Conservation (phyloP, 2,888 invertebrate genomes). For the Zeuzera pyrina region DNA sequence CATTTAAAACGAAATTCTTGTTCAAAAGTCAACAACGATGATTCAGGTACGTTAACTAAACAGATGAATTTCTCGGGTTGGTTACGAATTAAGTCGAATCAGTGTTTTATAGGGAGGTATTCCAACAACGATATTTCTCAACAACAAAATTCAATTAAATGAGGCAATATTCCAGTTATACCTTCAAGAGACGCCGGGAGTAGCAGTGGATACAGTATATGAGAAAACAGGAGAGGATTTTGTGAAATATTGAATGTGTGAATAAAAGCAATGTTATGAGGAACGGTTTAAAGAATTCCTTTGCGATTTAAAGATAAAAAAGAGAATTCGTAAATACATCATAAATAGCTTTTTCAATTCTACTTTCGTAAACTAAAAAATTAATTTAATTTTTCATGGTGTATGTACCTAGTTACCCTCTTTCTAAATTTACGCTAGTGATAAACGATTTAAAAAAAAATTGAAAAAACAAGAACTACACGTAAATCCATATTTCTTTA, state of each 20-base stretch:
- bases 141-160: slow-evolving; percentile 31
- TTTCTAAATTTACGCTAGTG: too few relatives aligned
- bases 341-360: too few relatives aligned
- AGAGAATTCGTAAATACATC: slow-evolving; percentile 14
- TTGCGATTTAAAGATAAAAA: slow-evolving; percentile 25
- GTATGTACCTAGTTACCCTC: too few relatives aligned
- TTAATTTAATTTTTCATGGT: too few relatives aligned
- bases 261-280: slow-evolving; percentile 17
- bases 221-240: slow-evolving; percentile 14
- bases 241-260: slow-evolving; percentile 8
- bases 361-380: too few relatives aligned
- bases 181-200: slow-evolving; percentile 14
- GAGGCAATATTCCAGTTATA: slow-evolving; percentile 28
- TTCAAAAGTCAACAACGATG: slow-evolving; percentile 10
- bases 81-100: slow-evolving; percentile 22
- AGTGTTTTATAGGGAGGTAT: slow-evolving; percentile 22
- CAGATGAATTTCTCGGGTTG: slow-evolving; percentile 26
- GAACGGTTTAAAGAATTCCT: slow-evolving; percentile 20
- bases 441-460: too few relatives aligned
- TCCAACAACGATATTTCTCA: slow-evolving; percentile 17
- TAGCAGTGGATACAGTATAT: slow-evolving; percentile 8
- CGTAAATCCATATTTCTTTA: too few relatives aligned
- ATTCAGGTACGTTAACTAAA: slow-evolving; percentile 23
- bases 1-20: too few relatives aligned
- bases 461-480: too few relatives aligned